These are phyloP conservation scores for Hydra vulgaris DNA, from an alignment of 30 jellyfish, hydroid and myxozoan species.

Conservation along the genomic window DNA sequence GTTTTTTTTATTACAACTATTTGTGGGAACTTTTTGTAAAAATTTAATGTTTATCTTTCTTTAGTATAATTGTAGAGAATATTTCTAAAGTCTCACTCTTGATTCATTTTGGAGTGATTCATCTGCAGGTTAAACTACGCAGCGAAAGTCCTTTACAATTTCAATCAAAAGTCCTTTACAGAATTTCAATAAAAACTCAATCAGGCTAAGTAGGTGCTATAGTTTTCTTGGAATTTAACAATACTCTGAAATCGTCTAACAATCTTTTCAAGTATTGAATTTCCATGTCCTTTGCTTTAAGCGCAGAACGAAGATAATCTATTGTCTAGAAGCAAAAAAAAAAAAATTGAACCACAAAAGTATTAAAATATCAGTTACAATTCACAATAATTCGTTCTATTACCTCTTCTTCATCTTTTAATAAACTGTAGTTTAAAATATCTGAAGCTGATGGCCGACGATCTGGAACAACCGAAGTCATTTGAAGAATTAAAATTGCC, in stretches of 20 bases:
- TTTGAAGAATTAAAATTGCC: not conserved
- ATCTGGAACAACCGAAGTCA: conserved; percentile 3
- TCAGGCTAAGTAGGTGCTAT: no score
- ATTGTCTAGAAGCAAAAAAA: not conserved
- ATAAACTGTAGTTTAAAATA: not conserved
- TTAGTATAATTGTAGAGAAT: no score
- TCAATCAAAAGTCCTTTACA: no score
- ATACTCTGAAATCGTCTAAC: not conserved
- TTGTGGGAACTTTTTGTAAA: no score
- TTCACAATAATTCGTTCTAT: not conserved
- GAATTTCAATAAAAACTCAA: no score
- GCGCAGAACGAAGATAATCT: not conserved
- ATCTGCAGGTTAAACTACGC: no score
- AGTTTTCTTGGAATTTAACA: not conserved
- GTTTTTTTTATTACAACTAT: no score
- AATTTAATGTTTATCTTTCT: no score
- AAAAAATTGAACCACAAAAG: not conserved
- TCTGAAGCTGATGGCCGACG: conserved; percentile 16
- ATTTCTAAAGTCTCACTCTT: no score
- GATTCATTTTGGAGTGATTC: no score
- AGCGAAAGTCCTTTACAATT: no score
- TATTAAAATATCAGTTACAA: not conserved
- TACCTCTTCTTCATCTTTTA: not conserved
- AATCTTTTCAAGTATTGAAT: not conserved
- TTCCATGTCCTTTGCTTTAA: not conserved